Percentiles rank a stretch among this genome's conserved stretches.
These are phyloP conservation scores for Thyatira batis DNA, from an alignment of 2,888 invertebrate genomes.

Conservation along the genomic window DNA sequence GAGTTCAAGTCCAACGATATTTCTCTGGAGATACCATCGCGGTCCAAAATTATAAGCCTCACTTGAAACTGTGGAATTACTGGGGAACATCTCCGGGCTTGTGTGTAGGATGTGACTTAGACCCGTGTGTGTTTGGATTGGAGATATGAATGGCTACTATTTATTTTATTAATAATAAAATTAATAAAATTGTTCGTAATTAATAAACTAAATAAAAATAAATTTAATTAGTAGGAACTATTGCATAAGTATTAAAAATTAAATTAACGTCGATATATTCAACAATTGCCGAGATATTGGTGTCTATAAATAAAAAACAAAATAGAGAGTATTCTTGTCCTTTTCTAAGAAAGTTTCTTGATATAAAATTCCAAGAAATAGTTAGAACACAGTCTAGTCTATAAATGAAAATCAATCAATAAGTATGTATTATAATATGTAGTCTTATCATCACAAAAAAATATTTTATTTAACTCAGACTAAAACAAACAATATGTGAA, in stretches of 20 bases:
- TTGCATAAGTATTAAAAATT: no score
- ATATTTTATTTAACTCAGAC: not conserved
- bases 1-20: slow-evolving; percentile 31
- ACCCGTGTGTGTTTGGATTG: slow-evolving; percentile 7
- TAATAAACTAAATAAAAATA: no score
- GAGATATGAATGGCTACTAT: not conserved
- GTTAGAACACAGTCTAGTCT: not conserved
- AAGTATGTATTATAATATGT: no score
- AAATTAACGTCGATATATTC: no score
- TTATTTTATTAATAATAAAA: no score
- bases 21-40: slow-evolving; percentile 48
- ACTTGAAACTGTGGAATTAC: slow-evolving; percentile 52
- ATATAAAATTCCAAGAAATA: not conserved
- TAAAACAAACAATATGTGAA: not conserved
- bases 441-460: not conserved
- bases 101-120: slow-evolving; percentile 43
- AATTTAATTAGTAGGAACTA: no score
- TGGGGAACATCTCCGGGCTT: slow-evolving; percentile 42
- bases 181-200: no score
- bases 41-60: slow-evolving; percentile 54
- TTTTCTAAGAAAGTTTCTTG: not conserved
- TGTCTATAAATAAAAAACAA: no score
- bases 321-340: no score
- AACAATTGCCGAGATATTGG: no score
- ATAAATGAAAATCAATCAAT: not conserved